A percentile compares a stretch with the other conserved stretches of the same genome.
phyloP scores from a whole-genome alignment of 2,797 vertebrate genomes.

The Prunella strophiata region DNA sequence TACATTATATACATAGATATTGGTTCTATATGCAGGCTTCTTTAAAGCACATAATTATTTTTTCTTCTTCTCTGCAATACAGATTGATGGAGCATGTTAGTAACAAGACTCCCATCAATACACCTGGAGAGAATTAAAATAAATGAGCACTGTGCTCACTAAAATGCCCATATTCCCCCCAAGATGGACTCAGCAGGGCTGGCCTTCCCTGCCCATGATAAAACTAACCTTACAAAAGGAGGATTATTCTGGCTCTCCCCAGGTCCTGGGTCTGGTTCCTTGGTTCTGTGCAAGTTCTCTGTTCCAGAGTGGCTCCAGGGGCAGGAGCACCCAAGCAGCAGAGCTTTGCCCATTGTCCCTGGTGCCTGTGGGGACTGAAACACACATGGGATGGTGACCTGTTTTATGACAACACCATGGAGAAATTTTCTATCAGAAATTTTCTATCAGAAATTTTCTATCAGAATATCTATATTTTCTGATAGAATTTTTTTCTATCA shows the following conservation, averaged over 20 bases:
- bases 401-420: background rate
- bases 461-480: too few species aligned
- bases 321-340: background rate
- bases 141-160: accelerated
- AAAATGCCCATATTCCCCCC: background rate
- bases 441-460: too few species aligned
- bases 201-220: background rate
- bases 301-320: background rate
- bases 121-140: background rate
- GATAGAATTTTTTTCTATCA: too few species aligned
- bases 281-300: background rate
- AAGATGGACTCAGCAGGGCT: accelerated
- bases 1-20: background rate
- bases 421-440: background rate
- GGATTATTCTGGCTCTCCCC: background rate
- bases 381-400: accelerated
- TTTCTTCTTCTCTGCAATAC: background rate
- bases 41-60: background rate
- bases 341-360: background rate
- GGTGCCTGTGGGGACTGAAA: background rate
- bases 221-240: background rate
- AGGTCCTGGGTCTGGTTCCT: background rate
- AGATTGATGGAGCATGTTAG: background rate
- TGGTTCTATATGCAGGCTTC: background rate
- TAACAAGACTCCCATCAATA: background rate